Percentiles rank a stretch among this genome's conserved stretches.
phyloP scores from a whole-genome alignment of 2,797 vertebrate species.

The Podarcis lilfordi region DNA sequence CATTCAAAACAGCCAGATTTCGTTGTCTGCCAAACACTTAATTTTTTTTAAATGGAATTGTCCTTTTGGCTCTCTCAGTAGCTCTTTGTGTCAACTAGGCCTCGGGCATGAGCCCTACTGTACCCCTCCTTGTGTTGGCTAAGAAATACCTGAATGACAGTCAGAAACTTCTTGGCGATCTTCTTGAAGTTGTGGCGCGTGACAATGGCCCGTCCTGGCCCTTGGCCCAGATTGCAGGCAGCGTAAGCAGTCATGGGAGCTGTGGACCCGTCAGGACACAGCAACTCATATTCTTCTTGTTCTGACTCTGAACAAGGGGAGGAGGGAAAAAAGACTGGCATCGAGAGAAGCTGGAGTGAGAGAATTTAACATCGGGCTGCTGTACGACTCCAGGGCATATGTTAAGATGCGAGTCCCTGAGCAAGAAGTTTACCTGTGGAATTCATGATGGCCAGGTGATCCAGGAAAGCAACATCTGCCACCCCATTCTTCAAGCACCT shows the following conservation, averaged over 20 bases:
- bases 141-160: constrained; percentile 78
- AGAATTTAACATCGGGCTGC: too few relatives aligned
- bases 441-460: constrained; percentile 83
- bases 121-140: neutral
- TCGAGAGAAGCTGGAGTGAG: too few relatives aligned
- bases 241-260: constrained; percentile 81
- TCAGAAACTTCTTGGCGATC: constrained; percentile 84
- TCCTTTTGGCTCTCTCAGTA: neutral
- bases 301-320: constrained; percentile 77
- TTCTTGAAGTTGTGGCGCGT: constrained; percentile 85
- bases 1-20: neutral
- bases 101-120: neutral
- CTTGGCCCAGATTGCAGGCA: constrained; percentile 86
- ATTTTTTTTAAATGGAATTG: neutral
- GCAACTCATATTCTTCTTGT: constrained; percentile 78
- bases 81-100: too few relatives aligned
- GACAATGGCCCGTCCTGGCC: constrained; percentile 83
- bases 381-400: neutral
- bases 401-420: neutral
- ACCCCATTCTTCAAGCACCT: constrained; percentile 87
- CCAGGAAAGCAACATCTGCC: constrained; percentile 91
- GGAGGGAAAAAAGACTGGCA: neutral
- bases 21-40: neutral
- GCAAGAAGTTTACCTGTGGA: constrained; percentile 78
- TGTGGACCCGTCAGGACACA: constrained; percentile 86